Evolutionary conservation across 2,113 vertebrate species (phyloP), one percentile per base, ranked within the genome.

Genomic region (Leptobrachium leishanense): DNA sequence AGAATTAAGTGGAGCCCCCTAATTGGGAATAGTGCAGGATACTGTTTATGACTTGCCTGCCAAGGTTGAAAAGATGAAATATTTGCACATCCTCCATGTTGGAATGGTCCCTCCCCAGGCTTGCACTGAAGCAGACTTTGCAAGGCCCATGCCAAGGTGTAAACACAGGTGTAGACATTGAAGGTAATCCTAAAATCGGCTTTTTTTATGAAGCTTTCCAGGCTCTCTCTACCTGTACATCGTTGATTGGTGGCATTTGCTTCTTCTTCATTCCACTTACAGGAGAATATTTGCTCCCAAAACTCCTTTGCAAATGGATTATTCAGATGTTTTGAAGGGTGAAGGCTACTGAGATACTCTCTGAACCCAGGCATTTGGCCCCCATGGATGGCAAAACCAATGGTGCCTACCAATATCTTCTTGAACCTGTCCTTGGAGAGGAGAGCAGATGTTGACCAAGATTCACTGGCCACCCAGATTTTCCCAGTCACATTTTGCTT

Each of bases 121-220:
- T 46, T 2, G 41, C 74, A 81, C 5, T 15, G 70, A 20, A 44
- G 50, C 43, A 81, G 46, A 57, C 69, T 64, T 40, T 76, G 54
- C 43, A 82, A 89, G 88, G 84, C 91, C 92, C 57, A 84, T 64
- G 55, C 90, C 86, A 83, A 90, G 92, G 74, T 90, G 86, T 78
- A 59, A 53, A 78, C 76, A 13, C 67, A 71, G 12, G 76, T 78
- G 8, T 78, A 78, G 43, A 78, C 62, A 64, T 69, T 78, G 31
- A 63, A 65, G 9, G 76, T 64, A 64, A 57, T 40, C 41, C 76
- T 78, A 7, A 71, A 31, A 50, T 43, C 46, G 4, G 46, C 4
- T 50, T 50, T 50, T 2, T 55, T 63, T 41, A 78, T 57, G 62
- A 63, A 68, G 15, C 53, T 78, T 3, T 39, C 59, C 3, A 78